Evolutionary conservation across 2,888 invertebrate genomes (phyloP).

Genomic region (Lepidonotus clava): DNA sequence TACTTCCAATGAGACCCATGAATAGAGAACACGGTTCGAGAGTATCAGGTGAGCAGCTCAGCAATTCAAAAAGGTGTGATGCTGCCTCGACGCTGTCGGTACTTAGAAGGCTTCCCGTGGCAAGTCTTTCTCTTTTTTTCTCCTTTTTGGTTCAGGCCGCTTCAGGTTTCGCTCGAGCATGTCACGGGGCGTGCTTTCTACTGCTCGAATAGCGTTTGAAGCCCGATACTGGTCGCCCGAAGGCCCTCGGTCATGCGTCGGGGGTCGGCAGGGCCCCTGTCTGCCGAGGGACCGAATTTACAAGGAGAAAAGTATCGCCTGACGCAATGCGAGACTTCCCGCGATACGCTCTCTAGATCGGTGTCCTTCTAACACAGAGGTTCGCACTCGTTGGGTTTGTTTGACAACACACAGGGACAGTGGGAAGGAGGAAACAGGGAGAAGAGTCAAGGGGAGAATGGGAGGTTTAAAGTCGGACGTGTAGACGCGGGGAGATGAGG

Average conservation of each 20-base stretch:
- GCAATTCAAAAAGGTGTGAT: too few species aligned
- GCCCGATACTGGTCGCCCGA: background rate
- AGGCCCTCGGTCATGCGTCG: background rate
- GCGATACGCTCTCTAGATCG: too few species aligned
- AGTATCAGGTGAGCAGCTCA: too few species aligned
- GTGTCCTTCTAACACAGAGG: too few species aligned
- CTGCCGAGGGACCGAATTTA: too few species aligned
- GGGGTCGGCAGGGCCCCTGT: background rate
- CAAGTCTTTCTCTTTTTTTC: too few species aligned
- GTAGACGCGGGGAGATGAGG: background rate
- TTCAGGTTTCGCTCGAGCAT: background rate
- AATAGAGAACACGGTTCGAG: too few species aligned
- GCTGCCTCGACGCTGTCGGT: too few species aligned
- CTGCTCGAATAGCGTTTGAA: background rate
- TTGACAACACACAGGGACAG: background rate
- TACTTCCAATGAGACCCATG: too few species aligned
- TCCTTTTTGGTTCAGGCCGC: too few species aligned
- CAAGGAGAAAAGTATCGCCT: background rate
- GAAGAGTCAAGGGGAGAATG: background rate
- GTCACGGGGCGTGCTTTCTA: background rate
- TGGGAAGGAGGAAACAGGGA: background rate
- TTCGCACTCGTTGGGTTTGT: too few species aligned
- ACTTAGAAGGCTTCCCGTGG: too few species aligned
- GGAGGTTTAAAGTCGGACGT: background rate
- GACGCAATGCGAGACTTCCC: background rate